Percentiles rank a stretch among this genome's conserved stretches.
phyloP scores from a whole-genome alignment of 1,140 invertebrate species.

The Pogonus chalceus region DNA sequence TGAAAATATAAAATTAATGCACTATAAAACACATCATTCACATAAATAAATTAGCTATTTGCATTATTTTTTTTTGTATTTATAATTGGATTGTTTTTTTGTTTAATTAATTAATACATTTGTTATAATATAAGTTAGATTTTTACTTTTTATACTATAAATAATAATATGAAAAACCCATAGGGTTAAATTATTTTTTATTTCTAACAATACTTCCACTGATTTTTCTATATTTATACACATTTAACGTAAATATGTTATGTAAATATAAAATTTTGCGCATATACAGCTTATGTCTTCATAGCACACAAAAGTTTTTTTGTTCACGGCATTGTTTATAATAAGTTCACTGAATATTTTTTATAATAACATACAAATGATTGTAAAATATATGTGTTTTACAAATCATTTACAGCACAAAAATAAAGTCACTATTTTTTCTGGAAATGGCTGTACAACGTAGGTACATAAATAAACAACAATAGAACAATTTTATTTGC shows the following conservation, averaged over 20 bases:
- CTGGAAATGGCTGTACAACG: too few relatives aligned
- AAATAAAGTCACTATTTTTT: too few relatives aligned
- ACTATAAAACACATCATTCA: not conserved
- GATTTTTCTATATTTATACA: not conserved
- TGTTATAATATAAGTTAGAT: not conserved
- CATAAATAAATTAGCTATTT: not conserved
- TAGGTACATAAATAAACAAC: too few relatives aligned
- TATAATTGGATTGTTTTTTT: not conserved
- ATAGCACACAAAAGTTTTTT: too few relatives aligned
- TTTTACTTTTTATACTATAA: not conserved
- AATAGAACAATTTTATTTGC: too few relatives aligned
- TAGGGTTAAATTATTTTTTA: not conserved
- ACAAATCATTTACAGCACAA: too few relatives aligned
- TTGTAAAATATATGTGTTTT: too few relatives aligned
- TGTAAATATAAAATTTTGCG: not conserved
- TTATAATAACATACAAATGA: too few relatives aligned
- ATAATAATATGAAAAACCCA: not conserved
- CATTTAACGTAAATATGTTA: not conserved
- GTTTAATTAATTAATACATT: not conserved
- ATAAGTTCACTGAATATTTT: too few relatives aligned
- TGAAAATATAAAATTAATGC: too few relatives aligned
- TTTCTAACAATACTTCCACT: not conserved
- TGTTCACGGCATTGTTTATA: too few relatives aligned
- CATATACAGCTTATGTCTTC: not conserved
- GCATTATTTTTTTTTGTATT: not conserved